Percentiles rank a stretch among this genome's conserved stretches.
Conservation (phyloP, 2,888 invertebrate species). For the Kuschelorhynchus macadamiae region DNA sequence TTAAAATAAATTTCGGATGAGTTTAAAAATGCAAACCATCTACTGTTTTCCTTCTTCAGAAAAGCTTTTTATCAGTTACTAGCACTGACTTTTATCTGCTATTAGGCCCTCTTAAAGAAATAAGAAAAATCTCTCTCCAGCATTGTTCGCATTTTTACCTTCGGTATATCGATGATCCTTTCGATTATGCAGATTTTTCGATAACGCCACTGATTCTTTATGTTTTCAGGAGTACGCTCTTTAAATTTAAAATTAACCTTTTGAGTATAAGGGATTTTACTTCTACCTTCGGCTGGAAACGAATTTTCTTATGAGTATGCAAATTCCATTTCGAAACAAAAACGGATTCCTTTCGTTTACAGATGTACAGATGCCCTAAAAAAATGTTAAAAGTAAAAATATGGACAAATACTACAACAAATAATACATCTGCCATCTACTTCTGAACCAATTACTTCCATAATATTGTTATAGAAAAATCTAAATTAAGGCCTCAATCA, state of each 20-base stretch:
- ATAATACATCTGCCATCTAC: no score
- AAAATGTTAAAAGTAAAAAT: no score
- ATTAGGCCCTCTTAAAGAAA: slow-evolving; percentile 12
- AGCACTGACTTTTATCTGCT: slow-evolving; percentile 23
- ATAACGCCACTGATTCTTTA: slow-evolving; percentile 25
- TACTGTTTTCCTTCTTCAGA: slow-evolving; percentile 14
- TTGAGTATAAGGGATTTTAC: background rate
- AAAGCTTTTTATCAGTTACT: slow-evolving; percentile 22
- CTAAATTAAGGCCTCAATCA: no score
- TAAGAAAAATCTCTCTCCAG: slow-evolving; percentile 21
- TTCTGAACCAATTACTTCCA: no score
- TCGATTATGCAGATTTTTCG: slow-evolving; percentile 31
- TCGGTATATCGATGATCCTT: slow-evolving; percentile 14
- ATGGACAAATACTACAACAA: no score
- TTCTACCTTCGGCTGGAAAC: no score
- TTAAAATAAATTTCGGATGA: slow-evolving; percentile 7
- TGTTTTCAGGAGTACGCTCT: slow-evolving; percentile 23
- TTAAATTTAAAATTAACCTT: slow-evolving; percentile 33
- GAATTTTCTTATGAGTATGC: no score
- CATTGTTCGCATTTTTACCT: slow-evolving; percentile 23
- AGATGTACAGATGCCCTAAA: no score
- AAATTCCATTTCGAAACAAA: no score
- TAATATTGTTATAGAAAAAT: no score
- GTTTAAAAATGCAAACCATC: slow-evolving; percentile 13
- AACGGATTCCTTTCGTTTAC: no score